Conservation (phyloP, 2,888 invertebrate species). For the Drosophila cracens region DNA sequence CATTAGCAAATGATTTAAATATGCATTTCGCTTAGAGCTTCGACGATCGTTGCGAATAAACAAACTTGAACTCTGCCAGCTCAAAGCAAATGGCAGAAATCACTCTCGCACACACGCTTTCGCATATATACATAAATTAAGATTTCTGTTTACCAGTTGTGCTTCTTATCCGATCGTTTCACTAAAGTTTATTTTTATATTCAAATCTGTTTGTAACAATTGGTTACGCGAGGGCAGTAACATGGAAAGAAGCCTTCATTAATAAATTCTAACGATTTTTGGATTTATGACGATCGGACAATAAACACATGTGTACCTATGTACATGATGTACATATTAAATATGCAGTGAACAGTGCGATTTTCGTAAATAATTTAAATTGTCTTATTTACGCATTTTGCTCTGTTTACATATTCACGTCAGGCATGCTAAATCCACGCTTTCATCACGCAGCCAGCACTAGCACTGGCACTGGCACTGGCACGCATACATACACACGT, state of each 20-base stretch:
- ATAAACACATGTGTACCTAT: background rate
- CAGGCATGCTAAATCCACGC: background rate
- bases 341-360: background rate
- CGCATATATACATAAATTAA: constrained; percentile 32
- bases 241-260: background rate
- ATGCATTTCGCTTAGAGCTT: constrained; percentile 8
- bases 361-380: background rate
- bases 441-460: background rate
- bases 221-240: constrained; percentile 19
- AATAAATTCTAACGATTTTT: background rate
- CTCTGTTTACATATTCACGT: background rate
- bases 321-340: background rate
- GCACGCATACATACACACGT: background rate
- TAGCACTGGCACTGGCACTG: no score
- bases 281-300: background rate
- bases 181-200: constrained; percentile 7
- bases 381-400: background rate
- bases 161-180: constrained; percentile 28
- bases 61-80: constrained; percentile 42
- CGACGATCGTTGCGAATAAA: constrained; percentile 9
- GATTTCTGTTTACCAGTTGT: constrained; percentile 37
- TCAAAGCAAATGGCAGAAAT: constrained; percentile 6
- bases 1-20: constrained; percentile 18
- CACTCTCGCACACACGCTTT: background rate
- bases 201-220: constrained; percentile 18